phyloP scores from a whole-genome alignment of 2,797 vertebrate species.

The Spatula clypeata region DNA sequence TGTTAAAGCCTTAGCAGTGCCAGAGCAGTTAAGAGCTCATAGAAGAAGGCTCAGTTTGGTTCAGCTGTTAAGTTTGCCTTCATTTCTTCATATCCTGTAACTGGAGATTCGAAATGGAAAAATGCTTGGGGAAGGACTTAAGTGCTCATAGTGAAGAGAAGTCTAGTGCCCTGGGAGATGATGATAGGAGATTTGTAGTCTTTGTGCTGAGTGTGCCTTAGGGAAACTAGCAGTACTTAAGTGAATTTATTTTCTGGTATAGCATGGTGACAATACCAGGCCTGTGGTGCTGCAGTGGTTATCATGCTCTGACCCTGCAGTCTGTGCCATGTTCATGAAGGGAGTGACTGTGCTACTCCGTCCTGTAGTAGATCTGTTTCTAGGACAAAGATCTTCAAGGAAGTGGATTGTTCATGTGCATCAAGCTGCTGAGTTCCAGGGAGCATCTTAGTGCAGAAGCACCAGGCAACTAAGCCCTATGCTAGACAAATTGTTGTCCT shows the following conservation, averaged over 20 bases:
- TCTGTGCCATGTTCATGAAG: rapidly evolving
- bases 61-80: background rate
- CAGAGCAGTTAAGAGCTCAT: background rate
- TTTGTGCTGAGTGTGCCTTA: background rate
- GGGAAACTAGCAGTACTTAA: background rate
- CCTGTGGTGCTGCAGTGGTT: background rate
- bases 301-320: background rate
- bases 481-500: background rate
- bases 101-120: background rate
- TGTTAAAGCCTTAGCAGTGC: background rate
- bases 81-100: background rate
- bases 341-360: background rate
- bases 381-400: background rate
- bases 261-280: background rate
- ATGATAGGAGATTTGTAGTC: background rate
- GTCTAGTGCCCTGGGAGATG: background rate
- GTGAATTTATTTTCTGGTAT: background rate
- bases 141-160: background rate
- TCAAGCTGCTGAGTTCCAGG: background rate
- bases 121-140: background rate
- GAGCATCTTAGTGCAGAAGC: background rate
- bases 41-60: background rate
- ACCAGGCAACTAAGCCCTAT: background rate
- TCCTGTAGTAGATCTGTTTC: background rate
- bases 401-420: background rate